phyloP scores from a whole-genome alignment of 2,113 vertebrate species.

The Enhydra lutris region DNA sequence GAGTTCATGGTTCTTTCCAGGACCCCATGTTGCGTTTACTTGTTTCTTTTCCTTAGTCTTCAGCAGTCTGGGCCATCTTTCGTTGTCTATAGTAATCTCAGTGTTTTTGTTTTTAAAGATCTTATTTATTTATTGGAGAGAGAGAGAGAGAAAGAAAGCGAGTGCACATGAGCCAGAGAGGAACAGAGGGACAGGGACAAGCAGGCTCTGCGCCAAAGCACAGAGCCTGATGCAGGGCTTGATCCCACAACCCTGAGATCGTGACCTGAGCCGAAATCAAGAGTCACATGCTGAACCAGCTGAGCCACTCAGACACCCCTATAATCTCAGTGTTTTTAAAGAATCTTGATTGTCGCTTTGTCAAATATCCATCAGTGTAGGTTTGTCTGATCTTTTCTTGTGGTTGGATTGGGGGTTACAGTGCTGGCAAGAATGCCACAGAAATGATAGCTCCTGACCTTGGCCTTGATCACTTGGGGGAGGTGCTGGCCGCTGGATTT shows the following conservation, averaged over 20 bases:
- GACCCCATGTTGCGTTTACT: background rate
- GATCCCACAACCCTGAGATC: background rate
- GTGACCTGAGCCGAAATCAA: background rate
- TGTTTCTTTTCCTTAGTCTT: background rate
- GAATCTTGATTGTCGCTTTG: background rate
- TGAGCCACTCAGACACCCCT: background rate
- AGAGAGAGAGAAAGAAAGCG: background rate
- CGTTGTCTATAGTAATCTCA: background rate
- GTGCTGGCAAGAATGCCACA: background rate
- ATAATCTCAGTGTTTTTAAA: background rate
- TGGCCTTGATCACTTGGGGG: background rate
- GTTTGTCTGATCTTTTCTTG: background rate
- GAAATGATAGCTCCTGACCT: background rate
- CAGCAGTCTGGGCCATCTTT: background rate
- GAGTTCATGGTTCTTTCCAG: background rate
- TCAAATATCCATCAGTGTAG: background rate
- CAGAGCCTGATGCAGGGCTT: background rate
- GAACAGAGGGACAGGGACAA: background rate
- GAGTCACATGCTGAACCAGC: background rate
- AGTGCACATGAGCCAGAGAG: rapidly evolving
- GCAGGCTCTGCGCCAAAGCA: background rate
- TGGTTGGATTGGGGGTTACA: background rate
- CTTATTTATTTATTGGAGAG: background rate
- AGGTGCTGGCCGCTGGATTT: background rate
- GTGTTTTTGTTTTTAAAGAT: background rate